A percentile compares a stretch with the other conserved stretches of the same genome.
Evolutionary conservation across 2,888 invertebrate species (phyloP).

Genomic region (Mayetiola destructor): DNA sequence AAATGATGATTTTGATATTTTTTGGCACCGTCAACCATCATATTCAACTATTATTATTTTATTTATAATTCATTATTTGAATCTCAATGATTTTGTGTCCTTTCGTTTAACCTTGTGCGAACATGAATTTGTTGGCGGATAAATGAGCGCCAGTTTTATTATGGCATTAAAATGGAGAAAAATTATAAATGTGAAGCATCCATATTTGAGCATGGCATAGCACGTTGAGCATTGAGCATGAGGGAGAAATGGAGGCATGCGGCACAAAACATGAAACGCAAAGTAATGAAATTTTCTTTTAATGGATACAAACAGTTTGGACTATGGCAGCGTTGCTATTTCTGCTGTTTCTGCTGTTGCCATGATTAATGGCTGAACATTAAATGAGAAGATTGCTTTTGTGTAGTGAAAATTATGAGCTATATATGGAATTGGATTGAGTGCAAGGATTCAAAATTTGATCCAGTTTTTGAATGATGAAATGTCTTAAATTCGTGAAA

Average conservation of each 20-base stretch:
- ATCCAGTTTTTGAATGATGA: too few species aligned
- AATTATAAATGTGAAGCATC: background rate
- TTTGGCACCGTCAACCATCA: slow-evolving; percentile 9
- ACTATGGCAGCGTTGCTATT: too few species aligned
- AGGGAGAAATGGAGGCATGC: background rate
- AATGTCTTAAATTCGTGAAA: too few species aligned
- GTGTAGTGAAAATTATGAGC: too few species aligned
- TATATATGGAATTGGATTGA: too few species aligned
- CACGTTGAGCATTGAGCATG: background rate
- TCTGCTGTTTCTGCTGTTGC: background rate
- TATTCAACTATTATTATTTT: too few species aligned
- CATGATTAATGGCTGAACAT: slow-evolving; percentile 11
- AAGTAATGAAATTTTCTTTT: too few species aligned
- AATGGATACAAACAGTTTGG: background rate
- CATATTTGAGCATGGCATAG: background rate
- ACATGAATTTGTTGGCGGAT: background rate
- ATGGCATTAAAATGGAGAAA: background rate
- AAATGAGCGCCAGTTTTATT: background rate
- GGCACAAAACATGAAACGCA: too few species aligned
- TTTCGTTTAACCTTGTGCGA: background rate
- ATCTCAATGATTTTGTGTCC: too few species aligned
- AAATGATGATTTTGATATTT: too few species aligned
- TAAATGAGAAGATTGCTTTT: slow-evolving; percentile 1
- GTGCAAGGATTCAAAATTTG: too few species aligned
- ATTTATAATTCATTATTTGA: too few species aligned